Base-by-base conservation (phyloP, 2,888 invertebrate species). In the Orthosia gracilis region DNA sequence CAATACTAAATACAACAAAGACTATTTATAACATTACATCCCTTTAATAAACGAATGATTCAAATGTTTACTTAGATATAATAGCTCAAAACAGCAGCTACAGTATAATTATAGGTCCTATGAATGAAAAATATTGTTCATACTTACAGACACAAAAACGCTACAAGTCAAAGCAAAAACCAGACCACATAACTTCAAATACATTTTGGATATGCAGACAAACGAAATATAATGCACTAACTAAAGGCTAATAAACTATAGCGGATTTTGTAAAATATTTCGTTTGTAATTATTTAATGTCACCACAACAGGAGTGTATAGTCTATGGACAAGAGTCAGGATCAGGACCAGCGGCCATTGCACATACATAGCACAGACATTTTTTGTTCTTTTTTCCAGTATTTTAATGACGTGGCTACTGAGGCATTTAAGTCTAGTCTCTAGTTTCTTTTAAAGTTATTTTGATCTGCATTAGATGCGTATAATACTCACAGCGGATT, bases 121-220 rank as follows among this genome's bases (percentile, higher is more conserved):
- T 9, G 17, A 23, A 15, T 23, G 5, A 31, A 31, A n/a, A 54
- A 54, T 12, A 66, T n/a, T 47, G 31, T 54, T 5, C 15, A 63
- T 76, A 86, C 92, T 90, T 87, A 92, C 92, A 66, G 90, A 88
- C n/a, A 85, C 88, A 64, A 85, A 86, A 21, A 86, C 71, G 4
- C 87, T 74, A 81, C 88, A 88, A 9, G 84, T 76, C 47, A 84
- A 76, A 21, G 90, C 64, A 45, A 90, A 89, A 69, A 87, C 72
- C 45, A 92, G 15, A 50, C 86, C 65, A 47, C 87, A 73, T 65
- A 72, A 78, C 79, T 90, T 91, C 9, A 65, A 74, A 86, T 82
- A 85, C 92, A 92, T 92, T 74, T 77, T 85, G 4, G 18, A 18
- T 23, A 57, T 18, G 12, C 31, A 12, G 0, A 2, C 9, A 55